Conservation (phyloP, 2,888 invertebrate species). For the Drosophila paranaensis region DNA sequence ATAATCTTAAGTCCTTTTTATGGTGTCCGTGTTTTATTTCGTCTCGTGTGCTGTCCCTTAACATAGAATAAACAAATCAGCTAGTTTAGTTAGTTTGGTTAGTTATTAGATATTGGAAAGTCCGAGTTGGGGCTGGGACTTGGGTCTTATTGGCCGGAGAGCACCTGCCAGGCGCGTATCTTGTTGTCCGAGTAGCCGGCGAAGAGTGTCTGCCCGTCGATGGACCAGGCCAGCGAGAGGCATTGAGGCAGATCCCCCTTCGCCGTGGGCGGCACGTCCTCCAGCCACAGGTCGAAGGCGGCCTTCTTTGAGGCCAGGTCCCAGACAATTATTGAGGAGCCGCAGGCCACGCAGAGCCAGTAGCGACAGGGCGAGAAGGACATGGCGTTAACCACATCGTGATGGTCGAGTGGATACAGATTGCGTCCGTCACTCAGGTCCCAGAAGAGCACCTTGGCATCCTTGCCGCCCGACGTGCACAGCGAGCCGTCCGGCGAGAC, state of each 20-base stretch:
- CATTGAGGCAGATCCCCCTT: constrained; percentile 98
- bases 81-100: constrained; percentile 6
- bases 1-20: neutral
- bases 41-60: neutral
- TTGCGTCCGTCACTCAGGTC: constrained; percentile 99
- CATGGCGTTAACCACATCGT: constrained; percentile 98
- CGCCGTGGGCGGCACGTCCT: constrained; percentile 90
- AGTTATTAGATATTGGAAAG: neutral
- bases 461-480: constrained; percentile 99
- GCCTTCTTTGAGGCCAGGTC: constrained; percentile 99
- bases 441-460: constrained; percentile 99
- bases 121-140: too few relatives aligned
- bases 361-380: constrained; percentile 99
- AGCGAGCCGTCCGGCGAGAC: constrained; percentile 99
- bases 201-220: constrained; percentile 98
- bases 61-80: constrained; percentile 61
- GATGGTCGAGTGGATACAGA: constrained; percentile 98
- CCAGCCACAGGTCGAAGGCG: constrained; percentile 98
- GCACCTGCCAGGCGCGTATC: constrained; percentile 99
- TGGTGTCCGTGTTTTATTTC: neutral
- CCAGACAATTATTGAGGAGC: constrained; percentile 99
- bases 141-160: constrained; percentile 29
- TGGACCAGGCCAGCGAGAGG: constrained; percentile 99
- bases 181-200: constrained; percentile 99
- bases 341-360: constrained; percentile 99